Evolutionary conservation across 2,888 invertebrate species (phyloP).

Genomic region (Sinhomidia bicolor): DNA sequence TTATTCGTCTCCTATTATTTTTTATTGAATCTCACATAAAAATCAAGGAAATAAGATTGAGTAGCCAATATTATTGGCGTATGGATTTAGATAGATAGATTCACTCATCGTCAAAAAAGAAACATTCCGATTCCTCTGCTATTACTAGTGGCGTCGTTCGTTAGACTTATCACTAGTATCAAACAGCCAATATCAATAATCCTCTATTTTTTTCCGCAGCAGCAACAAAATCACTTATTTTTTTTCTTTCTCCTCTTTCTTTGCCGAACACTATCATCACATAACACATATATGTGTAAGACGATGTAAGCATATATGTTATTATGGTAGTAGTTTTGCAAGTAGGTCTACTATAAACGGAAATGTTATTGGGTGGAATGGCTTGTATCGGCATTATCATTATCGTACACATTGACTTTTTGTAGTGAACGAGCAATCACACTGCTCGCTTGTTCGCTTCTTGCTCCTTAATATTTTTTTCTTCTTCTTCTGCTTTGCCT

Average conservation of each 20-base stretch:
- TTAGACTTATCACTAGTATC: slow-evolving; percentile 13
- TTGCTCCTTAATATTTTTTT: no score
- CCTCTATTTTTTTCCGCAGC: not conserved
- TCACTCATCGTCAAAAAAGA: slow-evolving; percentile 29
- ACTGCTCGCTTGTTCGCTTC: no score
- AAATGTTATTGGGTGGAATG: slow-evolving; percentile 59
- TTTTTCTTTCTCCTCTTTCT: not conserved
- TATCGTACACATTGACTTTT: slow-evolving; percentile 40
- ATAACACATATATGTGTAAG: no score
- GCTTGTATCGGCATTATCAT: slow-evolving; percentile 36
- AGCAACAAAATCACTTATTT: slow-evolving; percentile 4
- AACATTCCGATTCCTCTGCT: no score
- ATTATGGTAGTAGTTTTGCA: slow-evolving; percentile 22
- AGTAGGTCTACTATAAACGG: slow-evolving; percentile 30
- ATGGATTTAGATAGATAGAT: slow-evolving; percentile 43
- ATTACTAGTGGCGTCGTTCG: not conserved
- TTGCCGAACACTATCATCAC: not conserved
- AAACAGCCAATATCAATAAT: slow-evolving; percentile 47
- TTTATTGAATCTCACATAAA: slow-evolving; percentile 78
- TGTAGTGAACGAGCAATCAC: slow-evolving; percentile 7
- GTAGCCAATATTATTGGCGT: slow-evolving; percentile 58
- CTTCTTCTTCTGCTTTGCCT: not conserved
- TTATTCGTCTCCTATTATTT: slow-evolving; percentile 79
- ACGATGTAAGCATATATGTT: not conserved
- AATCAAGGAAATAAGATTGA: slow-evolving; percentile 70